Evolutionary conservation across 1,140 invertebrate genomes (phyloP).

Genomic region (Semibalanus balanoides): DNA sequence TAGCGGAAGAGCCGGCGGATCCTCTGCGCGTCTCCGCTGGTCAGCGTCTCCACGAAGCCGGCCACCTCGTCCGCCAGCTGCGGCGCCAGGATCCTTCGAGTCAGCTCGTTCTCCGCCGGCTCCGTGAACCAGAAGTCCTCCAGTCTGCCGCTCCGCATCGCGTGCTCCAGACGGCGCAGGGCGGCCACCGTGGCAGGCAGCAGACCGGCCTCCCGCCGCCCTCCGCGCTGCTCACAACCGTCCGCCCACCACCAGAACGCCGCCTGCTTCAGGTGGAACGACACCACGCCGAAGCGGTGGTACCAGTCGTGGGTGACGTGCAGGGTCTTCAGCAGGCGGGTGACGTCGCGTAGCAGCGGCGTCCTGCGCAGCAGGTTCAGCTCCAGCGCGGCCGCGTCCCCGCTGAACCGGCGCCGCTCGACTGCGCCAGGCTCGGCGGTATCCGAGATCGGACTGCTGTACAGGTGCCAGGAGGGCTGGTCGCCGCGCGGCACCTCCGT

Average conservation of each 20-base stretch:
- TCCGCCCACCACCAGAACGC: not conserved
- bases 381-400: not conserved
- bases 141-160: not conserved
- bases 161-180: not conserved
- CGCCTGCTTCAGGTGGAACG: not conserved
- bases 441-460: too few species aligned
- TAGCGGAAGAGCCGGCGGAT: not conserved
- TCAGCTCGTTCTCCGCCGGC: not conserved
- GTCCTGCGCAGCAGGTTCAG: not conserved
- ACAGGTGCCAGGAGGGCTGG: not conserved
- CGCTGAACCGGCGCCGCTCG: not conserved
- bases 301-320: not conserved
- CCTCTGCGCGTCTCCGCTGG: not conserved
- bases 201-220: not conserved
- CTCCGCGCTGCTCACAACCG: not conserved
- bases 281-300: not conserved
- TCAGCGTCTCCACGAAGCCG: not conserved
- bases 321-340: not conserved
- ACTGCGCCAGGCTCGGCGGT: too few species aligned
- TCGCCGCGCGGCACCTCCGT: too few species aligned
- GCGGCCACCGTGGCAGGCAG: not conserved
- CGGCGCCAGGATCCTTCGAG: too few species aligned
- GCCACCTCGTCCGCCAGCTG: not conserved
- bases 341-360: not conserved
- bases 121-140: not conserved